Base-by-base conservation (phyloP, 2,888 invertebrate genomes). In the Meta bourneti region DNA sequence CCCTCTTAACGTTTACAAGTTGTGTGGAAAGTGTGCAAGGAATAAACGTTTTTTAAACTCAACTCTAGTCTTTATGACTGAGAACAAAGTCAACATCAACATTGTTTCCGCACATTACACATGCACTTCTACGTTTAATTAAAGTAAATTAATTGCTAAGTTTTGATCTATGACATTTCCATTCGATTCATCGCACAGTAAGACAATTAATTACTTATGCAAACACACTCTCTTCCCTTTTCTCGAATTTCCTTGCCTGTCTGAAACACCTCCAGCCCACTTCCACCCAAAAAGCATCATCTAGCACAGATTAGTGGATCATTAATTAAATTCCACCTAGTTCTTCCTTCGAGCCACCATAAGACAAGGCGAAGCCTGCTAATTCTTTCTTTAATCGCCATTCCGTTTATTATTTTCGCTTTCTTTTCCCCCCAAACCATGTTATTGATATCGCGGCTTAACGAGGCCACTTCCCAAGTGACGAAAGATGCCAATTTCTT, bases 381-480 rank as follows among this genome's bases (percentile, higher is more conserved):
- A 79, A 79, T 61, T 79, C 20, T 70, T 51, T 70, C 81, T 7
- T 51, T 13, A 70, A 71, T 81, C 51, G 69, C 51, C 54, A 34
- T 83, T 34, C 16, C 49, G n/a, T 70, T 69, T 61, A 51, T 61
- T 20, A 20, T 49, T 81, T 34, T 71, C 70, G n/a, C 7, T 71
- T 70, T 34, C 6, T 7, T 74, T 8, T 52, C 7, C 20, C 6
- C 1, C 54, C 69, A 61, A n/a, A 34, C 52, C 52, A 19, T 51
- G 87, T 70, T 83, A 83, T 70, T 89, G 83, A 89, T 89, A 77
- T 70, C 74, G 49, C 20, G 77, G 19, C 49, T 16, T 71, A 89
- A 89, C 89, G 89, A 89, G 89, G 89, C 69, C 89, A 83, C 8
- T 89, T 34, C 69, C 49, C 11, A 70, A 16, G 83, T 89, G 83